A percentile compares a stretch with the other conserved stretches of the same genome.
Evolutionary conservation across 2,797 vertebrate genomes (phyloP).

Genomic region (Gymnodraco acuticeps): DNA sequence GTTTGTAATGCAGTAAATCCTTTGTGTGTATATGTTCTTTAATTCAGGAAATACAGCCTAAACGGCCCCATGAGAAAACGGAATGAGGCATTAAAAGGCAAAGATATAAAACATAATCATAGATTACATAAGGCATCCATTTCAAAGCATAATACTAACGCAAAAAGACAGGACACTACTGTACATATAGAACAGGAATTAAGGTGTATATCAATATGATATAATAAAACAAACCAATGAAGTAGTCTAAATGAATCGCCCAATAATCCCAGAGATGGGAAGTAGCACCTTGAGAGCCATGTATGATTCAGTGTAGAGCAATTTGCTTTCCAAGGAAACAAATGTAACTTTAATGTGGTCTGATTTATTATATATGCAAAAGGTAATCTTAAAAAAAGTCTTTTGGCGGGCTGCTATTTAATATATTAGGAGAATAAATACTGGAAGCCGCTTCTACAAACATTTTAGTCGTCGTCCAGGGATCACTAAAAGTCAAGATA

Average conservation of each 20-base stretch:
- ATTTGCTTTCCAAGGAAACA: constrained; percentile 31
- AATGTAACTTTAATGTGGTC: constrained; percentile 11
- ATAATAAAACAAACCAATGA: constrained; percentile 7
- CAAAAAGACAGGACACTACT: not conserved
- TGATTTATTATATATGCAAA: constrained; percentile 42
- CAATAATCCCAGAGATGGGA: constrained; percentile 20
- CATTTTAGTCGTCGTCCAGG: not conserved
- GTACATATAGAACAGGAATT: constrained; percentile 6
- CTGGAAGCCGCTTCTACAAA: not conserved
- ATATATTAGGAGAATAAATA: not conserved
- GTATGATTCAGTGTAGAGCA: constrained; percentile 25
- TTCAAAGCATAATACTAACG: not conserved
- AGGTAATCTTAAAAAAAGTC: constrained; percentile 7
- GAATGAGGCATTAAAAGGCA: not conserved
- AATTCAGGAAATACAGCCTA: not conserved
- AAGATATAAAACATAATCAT: not conserved
- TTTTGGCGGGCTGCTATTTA: not conserved
- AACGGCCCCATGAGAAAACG: not conserved
- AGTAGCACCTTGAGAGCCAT: constrained; percentile 10
- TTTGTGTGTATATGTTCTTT: not conserved
- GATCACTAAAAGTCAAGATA: constrained; percentile 1
- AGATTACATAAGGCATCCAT: not conserved
- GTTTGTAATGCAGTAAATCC: not conserved
- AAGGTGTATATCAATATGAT: not conserved
- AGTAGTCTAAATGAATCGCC: constrained; percentile 12